phyloP scores from a whole-genome alignment of 2,888 invertebrate genomes.

The Smittia aterrima region DNA sequence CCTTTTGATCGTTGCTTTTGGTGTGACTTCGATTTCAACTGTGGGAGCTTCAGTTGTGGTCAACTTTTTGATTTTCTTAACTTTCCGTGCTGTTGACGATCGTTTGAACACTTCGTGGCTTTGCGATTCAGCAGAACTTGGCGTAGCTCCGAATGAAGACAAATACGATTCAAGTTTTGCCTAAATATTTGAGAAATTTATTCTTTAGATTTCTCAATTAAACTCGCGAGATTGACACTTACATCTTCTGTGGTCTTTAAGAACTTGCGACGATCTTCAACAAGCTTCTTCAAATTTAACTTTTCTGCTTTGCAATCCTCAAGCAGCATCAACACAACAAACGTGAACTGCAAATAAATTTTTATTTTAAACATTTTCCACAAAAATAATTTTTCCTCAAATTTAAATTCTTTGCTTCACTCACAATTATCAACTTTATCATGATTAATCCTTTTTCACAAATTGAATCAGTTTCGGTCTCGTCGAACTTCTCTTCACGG shows the following conservation, averaged over 20 bases:
- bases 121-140: neutral
- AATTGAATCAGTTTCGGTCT: neutral
- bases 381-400: no score
- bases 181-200: neutral
- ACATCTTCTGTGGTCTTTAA: neutral
- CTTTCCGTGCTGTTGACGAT: conserved; percentile 3
- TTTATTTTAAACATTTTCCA: no score
- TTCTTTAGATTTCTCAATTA: no score
- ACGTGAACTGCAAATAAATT: neutral
- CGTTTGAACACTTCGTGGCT: conserved; percentile 4
- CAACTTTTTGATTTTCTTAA: conserved; percentile 3
- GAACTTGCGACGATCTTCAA: neutral
- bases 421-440: neutral
- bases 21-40: neutral
- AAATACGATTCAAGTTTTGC: conserved; percentile 11
- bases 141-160: conserved; percentile 8
- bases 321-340: neutral
- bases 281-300: neutral
- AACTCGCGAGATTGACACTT: neutral
- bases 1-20: no score
- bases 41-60: neutral
- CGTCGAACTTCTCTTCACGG: neutral
- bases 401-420: neutral
- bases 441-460: neutral
- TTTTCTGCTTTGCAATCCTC: neutral